phyloP scores from a whole-genome alignment of 1,140 invertebrate species.

The Pomacea maculata region DNA sequence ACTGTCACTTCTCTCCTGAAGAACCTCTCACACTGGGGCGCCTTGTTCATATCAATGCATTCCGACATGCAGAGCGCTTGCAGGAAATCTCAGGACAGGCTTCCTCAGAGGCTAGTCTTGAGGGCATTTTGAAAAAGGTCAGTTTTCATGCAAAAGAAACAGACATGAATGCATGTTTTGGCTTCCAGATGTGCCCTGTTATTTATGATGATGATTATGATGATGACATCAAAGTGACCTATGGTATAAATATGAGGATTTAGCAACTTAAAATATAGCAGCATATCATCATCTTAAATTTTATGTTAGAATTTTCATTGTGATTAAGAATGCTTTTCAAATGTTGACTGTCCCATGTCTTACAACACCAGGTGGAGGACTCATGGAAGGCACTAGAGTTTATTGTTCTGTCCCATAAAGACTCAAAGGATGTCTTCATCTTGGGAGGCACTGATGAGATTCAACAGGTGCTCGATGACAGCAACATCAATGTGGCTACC shows the following conservation, averaged over 20 bases:
- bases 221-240: too few relatives aligned
- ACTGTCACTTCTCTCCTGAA: slow-evolving; percentile 56
- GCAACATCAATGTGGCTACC: slow-evolving; percentile 84
- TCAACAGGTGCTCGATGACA: slow-evolving; percentile 82
- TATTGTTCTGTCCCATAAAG: slow-evolving; percentile 64
- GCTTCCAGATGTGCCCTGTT: too few relatives aligned
- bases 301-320: too few relatives aligned
- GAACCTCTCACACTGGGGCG: slow-evolving; percentile 64
- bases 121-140: slow-evolving; percentile 80
- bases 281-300: too few relatives aligned
- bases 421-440: slow-evolving; percentile 81
- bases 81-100: slow-evolving; percentile 86
- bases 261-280: too few relatives aligned
- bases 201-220: too few relatives aligned
- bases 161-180: too few relatives aligned
- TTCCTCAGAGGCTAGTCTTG: slow-evolving; percentile 83
- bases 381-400: slow-evolving; percentile 66
- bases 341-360: too few relatives aligned
- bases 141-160: background rate
- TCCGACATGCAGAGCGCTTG: slow-evolving; percentile 76
- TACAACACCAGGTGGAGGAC: slow-evolving; percentile 60
- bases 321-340: too few relatives aligned
- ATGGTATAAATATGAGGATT: too few relatives aligned
- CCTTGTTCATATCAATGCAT: slow-evolving; percentile 70
- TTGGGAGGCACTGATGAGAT: slow-evolving; percentile 85